These are phyloP conservation scores for Pseudomugil gertrudae DNA, from an alignment of 2,797 vertebrate genomes.

Conservation along the genomic window DNA sequence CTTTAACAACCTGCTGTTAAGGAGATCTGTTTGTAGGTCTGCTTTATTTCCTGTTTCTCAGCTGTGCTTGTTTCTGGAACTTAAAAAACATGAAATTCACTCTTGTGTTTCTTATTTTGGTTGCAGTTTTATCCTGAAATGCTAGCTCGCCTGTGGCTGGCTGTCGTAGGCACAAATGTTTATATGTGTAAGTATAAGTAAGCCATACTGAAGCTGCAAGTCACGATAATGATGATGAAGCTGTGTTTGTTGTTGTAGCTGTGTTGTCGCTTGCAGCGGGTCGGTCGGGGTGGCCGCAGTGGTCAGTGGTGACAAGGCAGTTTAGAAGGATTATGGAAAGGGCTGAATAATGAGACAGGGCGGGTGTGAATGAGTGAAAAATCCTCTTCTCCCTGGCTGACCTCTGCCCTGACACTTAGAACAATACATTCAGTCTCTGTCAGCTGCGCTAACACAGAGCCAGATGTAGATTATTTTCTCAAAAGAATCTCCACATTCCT, in stretches of 20 bases:
- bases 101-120: constrained; percentile 44
- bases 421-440: constrained; percentile 69
- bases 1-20: background rate
- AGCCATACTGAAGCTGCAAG: constrained; percentile 59
- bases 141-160: constrained; percentile 30
- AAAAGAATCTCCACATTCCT: constrained; percentile 39
- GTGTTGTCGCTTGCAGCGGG: constrained; percentile 51
- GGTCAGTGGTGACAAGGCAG: constrained; percentile 62
- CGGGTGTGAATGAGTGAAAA: constrained; percentile 65
- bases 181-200: constrained; percentile 35
- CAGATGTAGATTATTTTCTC: constrained; percentile 49
- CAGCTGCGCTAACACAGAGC: constrained; percentile 71
- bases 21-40: constrained; percentile 17
- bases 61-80: constrained; percentile 41
- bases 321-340: constrained; percentile 65
- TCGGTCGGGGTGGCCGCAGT: constrained; percentile 22
- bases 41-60: constrained; percentile 6
- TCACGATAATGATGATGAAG: constrained; percentile 70
- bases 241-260: constrained; percentile 76
- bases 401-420: constrained; percentile 69
- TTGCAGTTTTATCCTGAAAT: constrained; percentile 40
- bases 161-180: constrained; percentile 39
- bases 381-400: constrained; percentile 64
- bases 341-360: constrained; percentile 71
- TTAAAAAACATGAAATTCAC: constrained; percentile 42